phyloP scores from a whole-genome alignment of 2,113 vertebrate species.

The Lethenteron camtschaticum region DNA sequence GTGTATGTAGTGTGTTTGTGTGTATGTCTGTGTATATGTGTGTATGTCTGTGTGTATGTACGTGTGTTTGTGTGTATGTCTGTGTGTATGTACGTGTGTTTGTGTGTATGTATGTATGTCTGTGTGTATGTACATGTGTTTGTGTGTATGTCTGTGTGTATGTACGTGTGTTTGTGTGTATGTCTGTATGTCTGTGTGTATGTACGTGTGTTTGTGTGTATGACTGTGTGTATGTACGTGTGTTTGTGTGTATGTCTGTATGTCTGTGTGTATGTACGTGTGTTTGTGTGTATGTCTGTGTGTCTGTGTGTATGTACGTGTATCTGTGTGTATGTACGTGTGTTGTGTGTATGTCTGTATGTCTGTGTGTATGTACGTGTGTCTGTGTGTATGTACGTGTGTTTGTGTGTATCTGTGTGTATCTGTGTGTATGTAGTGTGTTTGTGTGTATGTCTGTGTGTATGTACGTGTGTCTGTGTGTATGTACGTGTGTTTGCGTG shows the following conservation, averaged over 20 bases:
- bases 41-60: not conserved
- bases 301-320: too few relatives aligned
- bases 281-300: too few relatives aligned
- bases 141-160: not conserved
- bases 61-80: not conserved
- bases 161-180: not conserved
- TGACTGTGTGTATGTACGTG: slow-evolving; percentile 21
- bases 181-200: slow-evolving; percentile 27
- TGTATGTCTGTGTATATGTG: not conserved
- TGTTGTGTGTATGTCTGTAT: too few relatives aligned
- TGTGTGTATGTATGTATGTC: not conserved
- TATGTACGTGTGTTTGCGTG: too few relatives aligned
- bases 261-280: slow-evolving; percentile 27
- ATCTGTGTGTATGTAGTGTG: too few relatives aligned
- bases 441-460: too few relatives aligned
- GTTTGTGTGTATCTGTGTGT: too few relatives aligned
- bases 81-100: not conserved
- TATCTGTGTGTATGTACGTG: too few relatives aligned
- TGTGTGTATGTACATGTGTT: not conserved
- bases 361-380: too few relatives aligned
- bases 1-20: not conserved
- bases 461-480: too few relatives aligned
- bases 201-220: slow-evolving; percentile 80
- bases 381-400: too few relatives aligned
- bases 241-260: slow-evolving; percentile 96